Conservation (phyloP, 2,888 invertebrate species). For the Nephrotoma appendiculata region DNA sequence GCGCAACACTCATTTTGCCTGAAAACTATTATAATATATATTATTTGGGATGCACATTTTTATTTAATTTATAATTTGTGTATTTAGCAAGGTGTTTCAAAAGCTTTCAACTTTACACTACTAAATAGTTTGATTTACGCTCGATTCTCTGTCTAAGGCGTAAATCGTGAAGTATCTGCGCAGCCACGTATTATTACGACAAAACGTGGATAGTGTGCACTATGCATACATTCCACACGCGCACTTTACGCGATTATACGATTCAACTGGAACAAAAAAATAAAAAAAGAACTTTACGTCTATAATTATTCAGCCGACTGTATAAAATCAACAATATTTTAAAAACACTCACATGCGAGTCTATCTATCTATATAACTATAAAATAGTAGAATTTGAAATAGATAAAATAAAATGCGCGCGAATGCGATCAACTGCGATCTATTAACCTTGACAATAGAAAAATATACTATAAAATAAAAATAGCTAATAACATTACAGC, state of each 20-base stretch:
- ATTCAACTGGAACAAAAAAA: neutral
- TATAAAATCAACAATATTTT: neutral
- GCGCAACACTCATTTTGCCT: neutral
- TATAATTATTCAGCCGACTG: neutral
- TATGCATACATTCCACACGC: neutral
- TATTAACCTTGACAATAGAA: conserved; percentile 1
- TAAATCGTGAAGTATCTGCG: too few species aligned
- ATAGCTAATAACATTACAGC: neutral
- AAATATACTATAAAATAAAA: neutral
- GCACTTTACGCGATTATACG: neutral
- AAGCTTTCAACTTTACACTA: too few species aligned
- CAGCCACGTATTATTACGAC: neutral
- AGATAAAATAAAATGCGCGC: neutral
- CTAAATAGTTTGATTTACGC: too few species aligned
- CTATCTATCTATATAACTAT: neutral
- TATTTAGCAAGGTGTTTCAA: too few species aligned
- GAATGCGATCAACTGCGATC: conserved; percentile 1
- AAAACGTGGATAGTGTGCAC: neutral
- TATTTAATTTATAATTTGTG: neutral
- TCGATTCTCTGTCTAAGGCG: too few species aligned
- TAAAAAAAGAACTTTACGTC: neutral
- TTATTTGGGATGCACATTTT: neutral
- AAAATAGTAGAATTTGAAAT: neutral
- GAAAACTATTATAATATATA: neutral
- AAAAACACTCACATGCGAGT: neutral